Percentiles rank a stretch among this genome's conserved stretches.
These are phyloP conservation scores for Platycheirus albimanus DNA, from an alignment of 2,888 invertebrate species.

Conservation along the genomic window DNA sequence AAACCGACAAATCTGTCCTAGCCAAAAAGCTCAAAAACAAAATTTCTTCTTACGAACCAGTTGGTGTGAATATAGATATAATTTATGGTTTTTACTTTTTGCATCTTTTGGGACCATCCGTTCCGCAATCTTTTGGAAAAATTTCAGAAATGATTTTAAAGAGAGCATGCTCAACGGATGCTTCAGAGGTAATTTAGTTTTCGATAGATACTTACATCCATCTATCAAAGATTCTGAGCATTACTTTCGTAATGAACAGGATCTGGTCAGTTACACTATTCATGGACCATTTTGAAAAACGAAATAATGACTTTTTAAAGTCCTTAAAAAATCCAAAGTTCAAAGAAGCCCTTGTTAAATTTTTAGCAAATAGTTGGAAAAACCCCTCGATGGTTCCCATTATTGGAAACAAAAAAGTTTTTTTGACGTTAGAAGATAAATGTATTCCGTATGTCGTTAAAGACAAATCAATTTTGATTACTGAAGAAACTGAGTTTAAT, in stretches of 20 bases:
- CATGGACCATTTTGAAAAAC: neutral
- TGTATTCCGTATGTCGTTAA: no score
- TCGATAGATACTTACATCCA: constrained; percentile 23
- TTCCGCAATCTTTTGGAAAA: constrained; percentile 10
- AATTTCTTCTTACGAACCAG: neutral
- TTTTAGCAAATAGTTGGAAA: no score
- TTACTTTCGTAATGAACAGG: constrained; percentile 5
- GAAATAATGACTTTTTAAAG: no score
- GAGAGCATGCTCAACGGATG: neutral
- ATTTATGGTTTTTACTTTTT: constrained; percentile 26
- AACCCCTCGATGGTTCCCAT: no score
- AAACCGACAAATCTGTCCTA: constrained; percentile 22
- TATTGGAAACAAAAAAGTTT: no score
- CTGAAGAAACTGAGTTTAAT: no score
- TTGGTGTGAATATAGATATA: neutral
- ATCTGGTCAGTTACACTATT: neutral
- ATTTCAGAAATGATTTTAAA: constrained; percentile 16
- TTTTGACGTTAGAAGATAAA: no score
- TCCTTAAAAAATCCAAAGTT: no score
- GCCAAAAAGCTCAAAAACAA: constrained; percentile 3
- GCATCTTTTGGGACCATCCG: constrained; percentile 7
- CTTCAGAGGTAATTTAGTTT: constrained; percentile 29
- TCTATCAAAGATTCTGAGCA: no score
- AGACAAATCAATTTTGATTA: no score
- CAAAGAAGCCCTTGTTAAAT: no score